A percentile compares a stretch with the other conserved stretches of the same genome.
These are phyloP conservation scores for Brachypodius melanocephalos DNA, from an alignment of 2,113 vertebrate genomes.

Conservation along the genomic window DNA sequence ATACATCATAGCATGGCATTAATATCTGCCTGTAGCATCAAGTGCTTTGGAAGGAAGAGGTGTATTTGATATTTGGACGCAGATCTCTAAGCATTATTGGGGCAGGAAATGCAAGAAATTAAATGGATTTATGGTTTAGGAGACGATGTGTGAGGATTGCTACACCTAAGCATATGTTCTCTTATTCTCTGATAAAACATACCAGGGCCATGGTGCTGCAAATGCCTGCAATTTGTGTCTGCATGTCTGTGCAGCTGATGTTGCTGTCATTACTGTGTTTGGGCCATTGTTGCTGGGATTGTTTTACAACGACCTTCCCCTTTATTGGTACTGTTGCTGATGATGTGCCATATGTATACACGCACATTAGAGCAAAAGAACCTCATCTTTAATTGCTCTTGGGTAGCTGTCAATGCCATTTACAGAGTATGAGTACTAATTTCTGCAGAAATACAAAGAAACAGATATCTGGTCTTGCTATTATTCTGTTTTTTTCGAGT, in stretches of 20 bases:
- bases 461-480: not conserved
- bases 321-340: constrained; percentile 29
- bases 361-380: constrained; percentile 35
- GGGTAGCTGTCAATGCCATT: constrained; percentile 36
- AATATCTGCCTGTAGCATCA: not conserved
- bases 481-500: not conserved
- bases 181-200: not conserved
- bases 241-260: constrained; percentile 44
- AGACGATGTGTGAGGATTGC: not conserved
- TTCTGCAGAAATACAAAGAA: constrained; percentile 36
- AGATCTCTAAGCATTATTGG: not conserved
- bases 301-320: constrained; percentile 26
- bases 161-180: constrained; percentile 10
- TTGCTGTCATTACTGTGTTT: not conserved
- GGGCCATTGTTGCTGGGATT: constrained; percentile 6
- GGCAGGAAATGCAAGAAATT: not conserved
- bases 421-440: constrained; percentile 23
- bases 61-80: not conserved
- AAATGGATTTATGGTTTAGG: not conserved
- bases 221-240: constrained; percentile 6
- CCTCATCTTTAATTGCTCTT: constrained; percentile 33
- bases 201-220: not conserved
- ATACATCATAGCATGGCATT: not conserved
- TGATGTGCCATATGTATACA: constrained; percentile 49
- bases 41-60: not conserved